Conservation (phyloP, 2,113 vertebrate species). For the Leptocoma aspasia region DNA sequence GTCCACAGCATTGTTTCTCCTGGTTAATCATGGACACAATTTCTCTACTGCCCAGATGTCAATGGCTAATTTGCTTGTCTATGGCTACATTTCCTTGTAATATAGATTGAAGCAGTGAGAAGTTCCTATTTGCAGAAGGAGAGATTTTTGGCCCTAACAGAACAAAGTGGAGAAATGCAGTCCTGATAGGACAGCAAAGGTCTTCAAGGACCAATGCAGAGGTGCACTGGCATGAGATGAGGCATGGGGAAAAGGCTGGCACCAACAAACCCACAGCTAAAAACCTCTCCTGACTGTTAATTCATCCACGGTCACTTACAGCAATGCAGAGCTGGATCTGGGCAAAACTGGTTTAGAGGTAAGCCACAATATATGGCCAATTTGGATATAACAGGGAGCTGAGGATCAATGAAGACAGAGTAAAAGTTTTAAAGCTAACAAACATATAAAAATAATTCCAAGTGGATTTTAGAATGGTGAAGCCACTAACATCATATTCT, state of each 20-base stretch:
- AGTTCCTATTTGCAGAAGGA: not conserved
- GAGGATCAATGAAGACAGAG: not conserved
- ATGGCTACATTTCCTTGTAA: not conserved
- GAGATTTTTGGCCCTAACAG: not conserved
- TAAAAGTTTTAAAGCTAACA: not conserved
- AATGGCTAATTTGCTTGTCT: not conserved
- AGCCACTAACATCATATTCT: not conserved
- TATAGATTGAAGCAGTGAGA: not conserved
- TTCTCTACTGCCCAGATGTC: not conserved
- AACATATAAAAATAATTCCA: not conserved
- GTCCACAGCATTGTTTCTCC: not conserved
- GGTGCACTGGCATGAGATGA: fast-evolving
- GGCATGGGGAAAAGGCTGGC: not conserved
- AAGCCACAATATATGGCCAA: not conserved
- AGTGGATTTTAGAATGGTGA: not conserved
- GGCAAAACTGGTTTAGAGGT: not conserved
- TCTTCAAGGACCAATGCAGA: not conserved
- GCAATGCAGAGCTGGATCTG: not conserved
- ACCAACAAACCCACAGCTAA: not conserved
- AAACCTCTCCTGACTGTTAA: not conserved
- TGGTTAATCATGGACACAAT: not conserved
- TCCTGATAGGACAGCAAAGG: not conserved
- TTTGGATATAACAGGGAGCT: not conserved
- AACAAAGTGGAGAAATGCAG: not conserved
- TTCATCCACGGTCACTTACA: not conserved